Conservation (phyloP, 2,797 vertebrate genomes). For the Hippopotamyrus pictus region DNA sequence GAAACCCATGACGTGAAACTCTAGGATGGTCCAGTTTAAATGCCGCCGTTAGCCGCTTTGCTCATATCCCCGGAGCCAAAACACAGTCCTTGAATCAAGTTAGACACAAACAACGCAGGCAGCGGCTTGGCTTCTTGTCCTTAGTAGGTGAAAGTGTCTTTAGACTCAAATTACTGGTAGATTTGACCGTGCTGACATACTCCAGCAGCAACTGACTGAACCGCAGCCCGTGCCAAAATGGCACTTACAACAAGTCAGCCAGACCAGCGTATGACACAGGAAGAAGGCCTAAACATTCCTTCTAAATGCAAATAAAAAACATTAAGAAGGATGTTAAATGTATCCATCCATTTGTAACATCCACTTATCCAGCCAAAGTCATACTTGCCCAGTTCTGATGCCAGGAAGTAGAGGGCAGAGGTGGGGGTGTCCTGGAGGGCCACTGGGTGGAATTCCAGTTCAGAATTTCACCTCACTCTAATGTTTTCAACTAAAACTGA, state of each 20-base stretch:
- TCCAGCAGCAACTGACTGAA: background rate
- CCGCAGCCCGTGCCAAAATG: no score
- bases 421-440: background rate
- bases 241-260: background rate
- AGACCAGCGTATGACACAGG: background rate
- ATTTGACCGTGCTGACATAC: background rate
- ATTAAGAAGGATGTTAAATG: background rate
- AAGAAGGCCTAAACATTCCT: background rate
- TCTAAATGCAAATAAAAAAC: background rate
- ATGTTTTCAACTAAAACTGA: background rate
- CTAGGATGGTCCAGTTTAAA: background rate
- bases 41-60: background rate
- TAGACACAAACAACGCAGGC: background rate
- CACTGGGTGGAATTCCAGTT: background rate
- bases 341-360: background rate
- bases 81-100: background rate
- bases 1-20: background rate
- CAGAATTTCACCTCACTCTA: background rate
- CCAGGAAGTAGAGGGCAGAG: background rate
- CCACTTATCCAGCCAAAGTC: background rate
- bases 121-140: background rate
- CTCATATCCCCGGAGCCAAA: background rate
- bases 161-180: conserved; percentile 4
- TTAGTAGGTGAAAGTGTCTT: conserved; percentile 6
- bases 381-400: background rate